phyloP scores from a whole-genome alignment of 2,797 vertebrate genomes.

The Catostomus latipinnis region DNA sequence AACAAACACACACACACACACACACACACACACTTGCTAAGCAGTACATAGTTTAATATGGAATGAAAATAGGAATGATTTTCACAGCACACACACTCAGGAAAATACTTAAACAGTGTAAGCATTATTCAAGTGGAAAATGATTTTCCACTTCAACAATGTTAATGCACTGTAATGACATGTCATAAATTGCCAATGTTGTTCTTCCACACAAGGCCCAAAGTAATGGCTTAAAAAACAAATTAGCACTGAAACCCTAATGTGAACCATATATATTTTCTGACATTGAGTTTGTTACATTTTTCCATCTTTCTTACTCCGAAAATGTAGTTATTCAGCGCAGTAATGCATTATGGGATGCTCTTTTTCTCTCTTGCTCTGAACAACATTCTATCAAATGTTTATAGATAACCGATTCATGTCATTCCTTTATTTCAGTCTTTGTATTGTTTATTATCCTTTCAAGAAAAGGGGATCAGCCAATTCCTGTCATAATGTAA shows the following conservation, averaged over 20 bases:
- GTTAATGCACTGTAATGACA: conserved; percentile 39
- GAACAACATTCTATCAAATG: conserved; percentile 73
- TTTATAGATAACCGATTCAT: conserved; percentile 75
- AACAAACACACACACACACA: conserved; percentile 6
- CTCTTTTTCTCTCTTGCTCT: conserved; percentile 24
- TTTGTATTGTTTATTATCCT: conserved; percentile 70
- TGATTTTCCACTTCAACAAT: conserved; percentile 35
- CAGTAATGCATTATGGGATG: conserved; percentile 7
- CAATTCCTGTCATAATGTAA: conserved; percentile 67
- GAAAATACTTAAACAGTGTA: conserved; percentile 34
- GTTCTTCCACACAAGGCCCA: conserved; percentile 17
- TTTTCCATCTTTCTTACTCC: neutral
- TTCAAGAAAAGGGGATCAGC: conserved; percentile 61
- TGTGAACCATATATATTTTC: conserved; percentile 32
- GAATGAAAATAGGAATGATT: conserved; percentile 28
- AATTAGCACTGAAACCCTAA: conserved; percentile 42
- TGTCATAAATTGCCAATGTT: conserved; percentile 38
- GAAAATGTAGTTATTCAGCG: conserved; percentile 7
- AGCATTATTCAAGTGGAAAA: conserved; percentile 5
- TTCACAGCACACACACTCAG: conserved; percentile 13
- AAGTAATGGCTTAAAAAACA: conserved; percentile 45
- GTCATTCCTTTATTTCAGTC: conserved; percentile 62
- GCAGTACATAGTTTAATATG: neutral
- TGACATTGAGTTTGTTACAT: conserved; percentile 15
- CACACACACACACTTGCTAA: neutral